Evolutionary conservation across 1,140 invertebrate species (phyloP).

Genomic region (Philotrypesis tridentata): DNA sequence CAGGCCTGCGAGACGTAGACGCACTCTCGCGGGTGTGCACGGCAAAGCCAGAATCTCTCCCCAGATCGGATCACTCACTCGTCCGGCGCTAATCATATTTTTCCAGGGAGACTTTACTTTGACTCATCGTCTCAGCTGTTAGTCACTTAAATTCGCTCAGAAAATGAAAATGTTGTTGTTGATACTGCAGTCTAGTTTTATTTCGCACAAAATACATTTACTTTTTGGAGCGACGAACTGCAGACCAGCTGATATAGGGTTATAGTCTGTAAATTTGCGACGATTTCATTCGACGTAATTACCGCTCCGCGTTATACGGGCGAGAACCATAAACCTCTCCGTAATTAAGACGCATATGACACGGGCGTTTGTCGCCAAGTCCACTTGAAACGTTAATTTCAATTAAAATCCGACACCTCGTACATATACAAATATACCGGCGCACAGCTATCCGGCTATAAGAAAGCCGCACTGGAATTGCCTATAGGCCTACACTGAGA

Average conservation of each 20-base stretch:
- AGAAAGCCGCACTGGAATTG: background rate
- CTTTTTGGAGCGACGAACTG: too few species aligned
- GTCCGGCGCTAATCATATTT: slow-evolving; percentile 35
- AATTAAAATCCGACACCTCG: background rate
- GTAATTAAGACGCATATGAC: slow-evolving; percentile 31
- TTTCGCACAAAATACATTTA: too few species aligned
- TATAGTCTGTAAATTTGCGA: slow-evolving; percentile 16
- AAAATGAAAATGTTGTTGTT: too few species aligned
- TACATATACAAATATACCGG: too few species aligned
- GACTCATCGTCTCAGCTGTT: too few species aligned
- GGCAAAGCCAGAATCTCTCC: background rate
- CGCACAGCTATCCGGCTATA: background rate
- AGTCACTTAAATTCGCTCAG: too few species aligned
- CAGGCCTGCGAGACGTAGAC: background rate
- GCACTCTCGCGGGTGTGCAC: slow-evolving; percentile 6
- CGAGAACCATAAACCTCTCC: background rate
- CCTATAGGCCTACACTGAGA: too few species aligned
- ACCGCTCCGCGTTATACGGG: slow-evolving; percentile 6
- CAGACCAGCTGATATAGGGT: too few species aligned
- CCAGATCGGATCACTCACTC: background rate
- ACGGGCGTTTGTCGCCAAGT: background rate
- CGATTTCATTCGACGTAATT: slow-evolving; percentile 7
- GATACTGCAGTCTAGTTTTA: too few species aligned
- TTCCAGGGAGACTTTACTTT: too few species aligned
- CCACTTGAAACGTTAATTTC: slow-evolving; percentile 15